Evolutionary conservation across 2,797 vertebrate genomes (phyloP), one percentile per base, ranked within the genome.

Genomic region (Anas bernieri): DNA sequence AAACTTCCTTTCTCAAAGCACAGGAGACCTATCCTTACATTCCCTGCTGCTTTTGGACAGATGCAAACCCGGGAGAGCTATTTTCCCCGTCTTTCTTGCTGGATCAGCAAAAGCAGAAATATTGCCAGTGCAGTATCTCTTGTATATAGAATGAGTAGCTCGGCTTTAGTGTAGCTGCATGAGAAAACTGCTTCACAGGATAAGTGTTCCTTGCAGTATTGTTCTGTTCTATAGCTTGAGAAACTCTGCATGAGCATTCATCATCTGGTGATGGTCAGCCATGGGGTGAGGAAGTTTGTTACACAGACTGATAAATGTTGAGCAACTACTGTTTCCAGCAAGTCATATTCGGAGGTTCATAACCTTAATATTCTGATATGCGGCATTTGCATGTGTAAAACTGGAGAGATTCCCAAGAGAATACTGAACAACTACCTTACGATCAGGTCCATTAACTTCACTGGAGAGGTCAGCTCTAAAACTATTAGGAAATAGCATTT

Each of bases 11-110:
- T 76, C 85, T 88, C 63, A 86, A 93, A 37, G 48, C 92, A 90
- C 87, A 21, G 43, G 85, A 91, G 93, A 90, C 77, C 73, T 94
- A 90, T 96, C 94, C 93, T 93, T 92, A 93, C 70, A 50, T 90
- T 90, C 91, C 95, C 95, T 79, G 87, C 92, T 96, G 95, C 91
- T 97, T 93, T 96, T 95, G 93, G 92, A 94, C 83, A 88, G 83
- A 74, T 88, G 91, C 56, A 86, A 84, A 67, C 93, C 85, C 92
- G 86, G 83, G 94, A 96, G 94, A 95, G 73, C 63, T 87, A 88
- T 96, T 96, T 86, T 74, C 46, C 67, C 86, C 93, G 80, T 76
- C 89, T 91, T 92, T 94, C 85, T 90, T 94, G 94, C 93, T 93
- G 83, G 70, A 92, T 96, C 91, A 95, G 91, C 94, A 94, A 88